These are phyloP conservation scores for Muntiacus muntjak DNA, from an alignment of 2,113 vertebrate genomes.

Conservation along the genomic window DNA sequence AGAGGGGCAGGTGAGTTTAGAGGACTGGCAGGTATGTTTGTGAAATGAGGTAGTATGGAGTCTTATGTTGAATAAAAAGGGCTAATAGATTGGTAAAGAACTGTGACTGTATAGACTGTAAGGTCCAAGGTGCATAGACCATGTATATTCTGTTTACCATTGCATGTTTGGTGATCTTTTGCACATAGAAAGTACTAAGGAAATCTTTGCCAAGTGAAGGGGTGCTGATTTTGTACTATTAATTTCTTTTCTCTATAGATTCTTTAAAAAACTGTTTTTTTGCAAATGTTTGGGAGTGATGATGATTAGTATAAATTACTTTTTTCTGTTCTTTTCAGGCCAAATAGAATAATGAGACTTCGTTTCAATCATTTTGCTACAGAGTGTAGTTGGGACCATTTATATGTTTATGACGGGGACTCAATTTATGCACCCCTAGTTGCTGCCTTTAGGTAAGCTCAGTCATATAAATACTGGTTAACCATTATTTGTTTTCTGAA, in stretches of 20 bases:
- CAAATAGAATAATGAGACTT: slow-evolving; percentile 91
- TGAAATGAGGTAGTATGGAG: neutral
- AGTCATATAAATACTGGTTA: neutral
- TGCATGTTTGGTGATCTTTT: neutral
- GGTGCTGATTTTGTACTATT: neutral
- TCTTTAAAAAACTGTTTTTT: slow-evolving; percentile 11
- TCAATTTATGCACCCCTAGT: slow-evolving; percentile 96
- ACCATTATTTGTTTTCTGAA: slow-evolving; percentile 34
- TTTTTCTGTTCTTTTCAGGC: slow-evolving; percentile 78
- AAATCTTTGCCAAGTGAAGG: neutral
- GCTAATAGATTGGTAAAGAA: neutral
- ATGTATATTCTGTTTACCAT: neutral
- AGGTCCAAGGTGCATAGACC: neutral
- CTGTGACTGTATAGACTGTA: neutral
- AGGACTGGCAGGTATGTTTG: neutral
- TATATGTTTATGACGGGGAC: slow-evolving; percentile 97
- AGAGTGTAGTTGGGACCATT: slow-evolving; percentile 99
- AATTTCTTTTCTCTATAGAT: neutral
- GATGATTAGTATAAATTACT: neutral
- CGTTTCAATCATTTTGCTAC: slow-evolving; percentile 98
- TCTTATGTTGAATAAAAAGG: neutral
- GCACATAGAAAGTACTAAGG: neutral
- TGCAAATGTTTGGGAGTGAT: slow-evolving; percentile 3
- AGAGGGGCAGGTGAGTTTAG: neutral
- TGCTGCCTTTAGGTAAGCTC: slow-evolving; percentile 94